Percentiles rank a stretch among this genome's conserved stretches.
Evolutionary conservation across 1,140 invertebrate genomes (phyloP).

Genomic region (Pinna nobilis): DNA sequence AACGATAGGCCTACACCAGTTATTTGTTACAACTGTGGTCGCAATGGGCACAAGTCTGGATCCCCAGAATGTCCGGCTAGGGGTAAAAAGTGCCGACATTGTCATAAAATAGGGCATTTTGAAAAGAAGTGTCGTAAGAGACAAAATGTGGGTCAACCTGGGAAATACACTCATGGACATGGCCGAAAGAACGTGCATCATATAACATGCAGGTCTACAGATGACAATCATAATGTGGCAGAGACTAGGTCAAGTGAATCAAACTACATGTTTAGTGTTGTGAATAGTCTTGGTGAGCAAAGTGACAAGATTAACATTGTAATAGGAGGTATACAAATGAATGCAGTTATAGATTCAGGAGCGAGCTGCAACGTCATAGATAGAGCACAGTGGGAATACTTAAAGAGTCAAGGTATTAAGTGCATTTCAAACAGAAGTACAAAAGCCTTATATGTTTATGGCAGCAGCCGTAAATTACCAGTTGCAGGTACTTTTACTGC

Average conservation of each 20-base stretch:
- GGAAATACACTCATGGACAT: no score
- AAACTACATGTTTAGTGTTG: no score
- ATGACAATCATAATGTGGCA: conserved; percentile 23
- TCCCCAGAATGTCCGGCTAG: not conserved
- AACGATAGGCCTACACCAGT: not conserved
- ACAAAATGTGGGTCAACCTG: no score
- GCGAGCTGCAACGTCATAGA: conserved; percentile 15
- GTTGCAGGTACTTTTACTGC: conserved; percentile 30
- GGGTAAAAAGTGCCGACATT: conserved; percentile 21
- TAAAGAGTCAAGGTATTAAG: conserved; percentile 1
- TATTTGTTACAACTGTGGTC: conserved; percentile 17
- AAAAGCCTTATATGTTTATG: conserved; percentile 31
- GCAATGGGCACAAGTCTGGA: conserved; percentile 14
- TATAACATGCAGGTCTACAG: not conserved
- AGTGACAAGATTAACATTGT: not conserved
- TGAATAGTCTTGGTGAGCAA: not conserved
- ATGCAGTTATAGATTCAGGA: conserved; percentile 27
- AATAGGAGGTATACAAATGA: conserved; percentile 1
- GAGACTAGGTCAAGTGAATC: no score
- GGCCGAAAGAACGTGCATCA: not conserved
- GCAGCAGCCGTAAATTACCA: conserved; percentile 11
- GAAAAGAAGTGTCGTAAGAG: conserved; percentile 20
- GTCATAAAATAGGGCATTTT: conserved; percentile 40
- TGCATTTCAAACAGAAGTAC: not conserved
- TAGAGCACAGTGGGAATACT: conserved; percentile 9